Conservation (phyloP, 2,888 invertebrate genomes). For the Lissocephala sabroskyi region DNA sequence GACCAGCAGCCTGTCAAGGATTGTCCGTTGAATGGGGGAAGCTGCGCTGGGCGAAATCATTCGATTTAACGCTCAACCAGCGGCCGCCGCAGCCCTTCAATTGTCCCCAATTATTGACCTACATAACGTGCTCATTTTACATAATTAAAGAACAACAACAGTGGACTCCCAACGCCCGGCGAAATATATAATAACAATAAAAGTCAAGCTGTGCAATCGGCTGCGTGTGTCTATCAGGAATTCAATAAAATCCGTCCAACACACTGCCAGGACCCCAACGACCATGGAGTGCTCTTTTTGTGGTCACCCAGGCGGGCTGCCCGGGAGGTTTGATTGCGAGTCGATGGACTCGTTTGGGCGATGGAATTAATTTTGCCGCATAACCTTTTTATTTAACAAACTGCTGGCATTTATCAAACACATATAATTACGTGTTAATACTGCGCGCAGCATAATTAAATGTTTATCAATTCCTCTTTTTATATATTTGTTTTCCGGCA, state of each 20-base stretch:
- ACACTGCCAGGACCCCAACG: too few relatives aligned
- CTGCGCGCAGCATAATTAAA: conserved; percentile 33
- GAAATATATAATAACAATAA: neutral
- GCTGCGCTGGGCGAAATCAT: too few relatives aligned
- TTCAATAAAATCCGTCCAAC: too few relatives aligned
- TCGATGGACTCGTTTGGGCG: too few relatives aligned
- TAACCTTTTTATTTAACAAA: conserved; percentile 19
- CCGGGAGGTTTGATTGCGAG: too few relatives aligned
- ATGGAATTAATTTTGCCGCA: conserved; percentile 10
- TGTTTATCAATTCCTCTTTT: conserved; percentile 16
- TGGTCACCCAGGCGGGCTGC: too few relatives aligned
- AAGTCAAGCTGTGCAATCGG: conserved; percentile 1
- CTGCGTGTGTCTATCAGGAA: too few relatives aligned
- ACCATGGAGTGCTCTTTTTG: too few relatives aligned
- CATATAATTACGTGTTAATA: conserved; percentile 42
- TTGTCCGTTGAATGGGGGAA: too few relatives aligned
- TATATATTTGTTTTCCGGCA: neutral
- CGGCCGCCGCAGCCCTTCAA: neutral
- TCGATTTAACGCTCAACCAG: conserved; percentile 14
- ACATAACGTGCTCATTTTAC: conserved; percentile 37
- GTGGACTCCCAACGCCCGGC: neutral
- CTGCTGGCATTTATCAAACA: conserved; percentile 31
- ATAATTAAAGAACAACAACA: conserved; percentile 38
- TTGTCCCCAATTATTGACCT: conserved; percentile 43
- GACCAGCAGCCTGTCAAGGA: too few relatives aligned